Evolutionary conservation across 2,113 vertebrate species (phyloP), one percentile per base, ranked within the genome.

Genomic region (Rhineura floridana): DNA sequence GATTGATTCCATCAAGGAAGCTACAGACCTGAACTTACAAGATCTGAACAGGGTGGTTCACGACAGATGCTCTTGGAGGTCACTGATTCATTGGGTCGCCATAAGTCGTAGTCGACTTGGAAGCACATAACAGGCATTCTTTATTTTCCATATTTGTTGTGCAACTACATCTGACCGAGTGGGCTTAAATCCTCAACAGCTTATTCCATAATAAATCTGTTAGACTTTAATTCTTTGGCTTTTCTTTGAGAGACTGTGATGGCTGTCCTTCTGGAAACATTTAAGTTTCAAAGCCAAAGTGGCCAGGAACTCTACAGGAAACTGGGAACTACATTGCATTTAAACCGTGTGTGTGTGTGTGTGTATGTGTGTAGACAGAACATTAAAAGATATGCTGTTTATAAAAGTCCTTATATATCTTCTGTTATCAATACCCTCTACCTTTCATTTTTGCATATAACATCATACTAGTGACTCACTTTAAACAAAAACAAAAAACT

Each of bases 221-320:
- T 59, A 59, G 55, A 19, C 55, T 59, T 21, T 59, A 59, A 19
- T 13, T 59, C 21, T 59, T 59, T 59, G 15, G 55, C 21, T 59
- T 59, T 59, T 13, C 55, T 59, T 13, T 19, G 21, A 59, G 55
- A 19, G 55, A 59, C 21, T 59, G 21, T 19, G 55, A 59, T 55
- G 19, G 55, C 19, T 55, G 19, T 59, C 17, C 17, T 19, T 59
- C 17, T 19, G 55, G 55, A 59, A 59, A 59, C 55, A 59, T 59
- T 59, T 59, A 19, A 21, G 67, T 86, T 81, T 75, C 81, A 92
- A 81, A 44, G 1, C 33, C 9, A 87, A 85, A 84, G 39, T 13
- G 36, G 77, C 9, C 30, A 1, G 30, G 9, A 81, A 44, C 87
- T 88, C 82, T 33, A 23, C 6, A 52, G 30, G 30, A 65, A 39